phyloP scores from a whole-genome alignment of 2,888 invertebrate species.

The Frankliniella fusca region DNA sequence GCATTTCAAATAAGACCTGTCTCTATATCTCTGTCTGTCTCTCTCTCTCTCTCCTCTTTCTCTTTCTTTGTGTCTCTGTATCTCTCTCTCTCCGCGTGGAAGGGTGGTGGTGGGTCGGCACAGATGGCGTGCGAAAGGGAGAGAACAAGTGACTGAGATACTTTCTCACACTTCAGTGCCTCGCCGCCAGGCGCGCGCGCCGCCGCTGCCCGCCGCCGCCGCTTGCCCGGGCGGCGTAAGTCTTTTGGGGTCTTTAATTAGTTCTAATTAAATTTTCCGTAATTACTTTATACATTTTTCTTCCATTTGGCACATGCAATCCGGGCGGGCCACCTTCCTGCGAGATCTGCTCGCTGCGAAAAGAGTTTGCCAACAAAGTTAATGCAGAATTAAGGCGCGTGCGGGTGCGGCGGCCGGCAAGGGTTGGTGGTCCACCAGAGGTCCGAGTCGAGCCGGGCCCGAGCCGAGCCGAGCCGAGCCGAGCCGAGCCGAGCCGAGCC shows the following conservation, averaged over 20 bases:
- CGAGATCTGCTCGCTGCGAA: background rate
- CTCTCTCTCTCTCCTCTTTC: background rate
- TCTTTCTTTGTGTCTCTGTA: background rate
- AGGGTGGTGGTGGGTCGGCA: background rate
- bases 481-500: too few species aligned
- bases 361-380: constrained; percentile 15
- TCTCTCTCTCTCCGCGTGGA: background rate
- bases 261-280: constrained; percentile 49
- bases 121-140: background rate
- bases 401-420: background rate
- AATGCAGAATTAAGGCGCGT: background rate
- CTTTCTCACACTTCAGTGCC: constrained; percentile 26
- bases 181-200: background rate
- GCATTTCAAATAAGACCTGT: too few species aligned
- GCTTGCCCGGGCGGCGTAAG: constrained; percentile 4
- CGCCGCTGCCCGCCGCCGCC: constrained; percentile 1
- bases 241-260: constrained; percentile 45
- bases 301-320: constrained; percentile 35
- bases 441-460: too few species aligned
- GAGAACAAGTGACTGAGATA: constrained; percentile 20
- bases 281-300: constrained; percentile 47
- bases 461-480: too few species aligned
- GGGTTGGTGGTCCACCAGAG: too few species aligned
- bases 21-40: background rate
- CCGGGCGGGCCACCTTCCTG: constrained; percentile 8